Conservation (phyloP, 1,140 invertebrate species). For the Triops cancriformis region DNA sequence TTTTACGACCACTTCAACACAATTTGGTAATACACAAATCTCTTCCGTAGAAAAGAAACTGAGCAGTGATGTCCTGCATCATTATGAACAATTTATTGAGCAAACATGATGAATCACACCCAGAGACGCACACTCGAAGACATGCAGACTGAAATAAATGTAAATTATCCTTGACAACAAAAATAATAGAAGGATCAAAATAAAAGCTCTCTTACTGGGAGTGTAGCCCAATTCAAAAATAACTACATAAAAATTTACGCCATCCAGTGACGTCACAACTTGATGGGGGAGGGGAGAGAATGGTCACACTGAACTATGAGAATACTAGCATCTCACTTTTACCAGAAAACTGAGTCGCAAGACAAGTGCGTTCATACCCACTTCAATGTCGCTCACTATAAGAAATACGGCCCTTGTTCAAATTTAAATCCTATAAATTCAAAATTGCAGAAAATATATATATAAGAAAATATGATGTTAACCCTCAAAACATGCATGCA, state of each 20-base stretch:
- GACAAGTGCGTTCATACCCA: not conserved
- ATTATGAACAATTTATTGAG: slow-evolving; percentile 11
- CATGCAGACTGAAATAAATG: not conserved
- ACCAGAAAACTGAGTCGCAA: not conserved
- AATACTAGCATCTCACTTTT: not conserved
- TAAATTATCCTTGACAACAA: not conserved
- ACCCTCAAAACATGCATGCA: not conserved
- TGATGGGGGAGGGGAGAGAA: not conserved
- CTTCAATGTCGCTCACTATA: not conserved
- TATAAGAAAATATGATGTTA: not conserved
- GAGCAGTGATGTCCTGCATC: not conserved
- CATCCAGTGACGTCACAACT: not conserved
- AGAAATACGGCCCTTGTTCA: not conserved
- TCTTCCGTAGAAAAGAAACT: no score
- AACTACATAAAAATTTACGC: not conserved
- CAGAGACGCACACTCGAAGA: not conserved
- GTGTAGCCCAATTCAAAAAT: not conserved
- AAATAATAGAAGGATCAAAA: not conserved
- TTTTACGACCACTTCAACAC: no score
- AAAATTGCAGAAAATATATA: not conserved
- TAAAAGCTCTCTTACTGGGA: not conserved
- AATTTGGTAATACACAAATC: no score
- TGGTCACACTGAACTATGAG: not conserved
- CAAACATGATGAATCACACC: not conserved
- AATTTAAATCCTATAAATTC: not conserved